These are phyloP conservation scores for Tetramorium parvispinum DNA, from an alignment of 1,140 invertebrate species.

Conservation along the genomic window DNA sequence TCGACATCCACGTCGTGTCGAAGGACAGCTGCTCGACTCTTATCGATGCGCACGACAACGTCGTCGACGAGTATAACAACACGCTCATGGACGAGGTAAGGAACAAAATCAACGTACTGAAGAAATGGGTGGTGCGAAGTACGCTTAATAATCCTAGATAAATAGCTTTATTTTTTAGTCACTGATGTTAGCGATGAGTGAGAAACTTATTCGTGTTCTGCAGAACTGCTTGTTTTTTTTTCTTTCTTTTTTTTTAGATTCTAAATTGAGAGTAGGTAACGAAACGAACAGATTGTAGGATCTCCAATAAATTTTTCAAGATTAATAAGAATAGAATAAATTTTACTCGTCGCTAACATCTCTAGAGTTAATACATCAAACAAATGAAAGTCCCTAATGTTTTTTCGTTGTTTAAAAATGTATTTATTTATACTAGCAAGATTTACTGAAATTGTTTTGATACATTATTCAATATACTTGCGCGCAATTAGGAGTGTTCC, in stretches of 20 bases:
- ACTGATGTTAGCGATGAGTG: background rate
- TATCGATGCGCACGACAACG: constrained; percentile 24
- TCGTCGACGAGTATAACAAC: constrained; percentile 56
- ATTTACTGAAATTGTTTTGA: background rate
- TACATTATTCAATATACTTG: background rate
- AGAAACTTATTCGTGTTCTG: background rate
- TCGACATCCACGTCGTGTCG: background rate
- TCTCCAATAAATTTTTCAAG: background rate
- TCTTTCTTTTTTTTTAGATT: background rate
- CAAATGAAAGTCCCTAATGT: constrained; percentile 43
- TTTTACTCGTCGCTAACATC: constrained; percentile 4
- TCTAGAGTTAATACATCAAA: constrained; percentile 17
- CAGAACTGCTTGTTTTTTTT: background rate
- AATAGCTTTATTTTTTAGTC: constrained; percentile 33
- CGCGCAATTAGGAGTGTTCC: background rate
- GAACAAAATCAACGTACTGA: constrained; percentile 72
- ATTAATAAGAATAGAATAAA: background rate
- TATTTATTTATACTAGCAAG: background rate
- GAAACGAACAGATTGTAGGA: background rate
- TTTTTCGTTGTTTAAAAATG: background rate
- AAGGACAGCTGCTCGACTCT: constrained; percentile 7
- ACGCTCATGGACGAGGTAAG: constrained; percentile 69
- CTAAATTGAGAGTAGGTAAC: background rate
- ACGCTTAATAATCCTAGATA: constrained; percentile 50
- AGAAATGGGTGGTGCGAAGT: constrained; percentile 69